phyloP scores from a whole-genome alignment of 2,888 invertebrate species.

The Aspidiotus destructor region DNA sequence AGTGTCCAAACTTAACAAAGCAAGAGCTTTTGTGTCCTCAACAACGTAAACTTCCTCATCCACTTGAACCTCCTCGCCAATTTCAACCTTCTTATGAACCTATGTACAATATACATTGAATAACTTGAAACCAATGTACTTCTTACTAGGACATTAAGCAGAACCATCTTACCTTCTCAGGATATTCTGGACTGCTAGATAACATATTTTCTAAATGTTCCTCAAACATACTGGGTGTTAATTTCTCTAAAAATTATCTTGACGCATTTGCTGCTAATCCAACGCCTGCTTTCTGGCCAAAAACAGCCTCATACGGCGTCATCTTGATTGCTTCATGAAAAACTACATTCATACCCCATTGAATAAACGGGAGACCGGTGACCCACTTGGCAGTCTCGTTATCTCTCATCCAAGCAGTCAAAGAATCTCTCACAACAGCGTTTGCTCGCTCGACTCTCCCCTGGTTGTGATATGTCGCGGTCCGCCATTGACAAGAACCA shows the following conservation, averaged over 20 bases:
- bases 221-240: background rate
- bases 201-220: background rate
- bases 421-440: background rate
- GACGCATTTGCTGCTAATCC: background rate
- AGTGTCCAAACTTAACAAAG: too few relatives aligned
- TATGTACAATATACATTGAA: too few relatives aligned
- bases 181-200: background rate
- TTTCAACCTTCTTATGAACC: too few relatives aligned
- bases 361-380: slow-evolving; percentile 6
- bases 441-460: background rate
- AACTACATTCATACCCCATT: background rate
- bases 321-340: slow-evolving; percentile 6
- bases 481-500: background rate
- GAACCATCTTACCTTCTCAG: background rate
- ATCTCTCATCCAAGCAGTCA: slow-evolving; percentile 12
- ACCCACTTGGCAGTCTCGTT: slow-evolving; percentile 13
- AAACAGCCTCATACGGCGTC: too few relatives aligned
- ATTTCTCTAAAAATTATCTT: slow-evolving; percentile 7
- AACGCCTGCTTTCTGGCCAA: background rate
- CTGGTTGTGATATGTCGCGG: background rate
- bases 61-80: too few relatives aligned
- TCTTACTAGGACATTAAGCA: too few relatives aligned
- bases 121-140: too few relatives aligned
- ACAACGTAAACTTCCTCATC: too few relatives aligned
- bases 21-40: too few relatives aligned